Base-by-base conservation (phyloP, 2,797 vertebrate genomes). In the Oceanodroma leucorhoa region DNA sequence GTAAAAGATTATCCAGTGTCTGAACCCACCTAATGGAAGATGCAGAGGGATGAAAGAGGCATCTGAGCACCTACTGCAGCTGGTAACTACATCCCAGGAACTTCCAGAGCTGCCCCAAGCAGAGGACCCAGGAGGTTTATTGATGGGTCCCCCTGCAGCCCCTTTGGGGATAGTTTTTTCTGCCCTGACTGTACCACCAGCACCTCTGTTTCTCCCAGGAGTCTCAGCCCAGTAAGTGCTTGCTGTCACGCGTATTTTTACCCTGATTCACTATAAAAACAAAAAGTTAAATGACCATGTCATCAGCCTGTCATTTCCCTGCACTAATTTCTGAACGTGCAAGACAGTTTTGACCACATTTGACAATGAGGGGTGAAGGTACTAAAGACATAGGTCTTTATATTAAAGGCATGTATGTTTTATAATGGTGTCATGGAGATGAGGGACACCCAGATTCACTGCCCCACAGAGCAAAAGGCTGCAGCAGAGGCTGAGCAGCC, bases 341-440 rank as follows among this genome's bases (percentile, higher is more conserved):
- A 75, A 82, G 57, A 21, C 43, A 55, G 23, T 82, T 45, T 23
- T 71, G 40, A 66, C 12, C 18, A 34, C 13, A 50, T 65, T 77
- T 78, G 73, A 36, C 18, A 62, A 54, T 5, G 32, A 9, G 45
- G 19, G 3, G 2, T 14, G 34, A 92, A 75, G 11, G 23, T 51
- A 76, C 81, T 64, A 46, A 76, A 76, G 29, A 62, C 38, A 34
- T 2, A 45, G 11, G 6, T 60, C 41, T 81, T 73, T 24, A 7
- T 51, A 6, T 24, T 18, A 67, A 76, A 65, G 18, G 11, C 11
- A 24, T 24, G 4, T 41, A 7, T 23, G 7, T 19, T 93, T 91
- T 43, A 18, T 46, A 38, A 30, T 3, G 17, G 11, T 0, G 0
- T 0, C 5, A 1, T 11, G 36, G 10, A 60, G 30, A 67, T 2